Conservation (phyloP, 2,888 invertebrate genomes). For the Pristionchus japonicus region DNA sequence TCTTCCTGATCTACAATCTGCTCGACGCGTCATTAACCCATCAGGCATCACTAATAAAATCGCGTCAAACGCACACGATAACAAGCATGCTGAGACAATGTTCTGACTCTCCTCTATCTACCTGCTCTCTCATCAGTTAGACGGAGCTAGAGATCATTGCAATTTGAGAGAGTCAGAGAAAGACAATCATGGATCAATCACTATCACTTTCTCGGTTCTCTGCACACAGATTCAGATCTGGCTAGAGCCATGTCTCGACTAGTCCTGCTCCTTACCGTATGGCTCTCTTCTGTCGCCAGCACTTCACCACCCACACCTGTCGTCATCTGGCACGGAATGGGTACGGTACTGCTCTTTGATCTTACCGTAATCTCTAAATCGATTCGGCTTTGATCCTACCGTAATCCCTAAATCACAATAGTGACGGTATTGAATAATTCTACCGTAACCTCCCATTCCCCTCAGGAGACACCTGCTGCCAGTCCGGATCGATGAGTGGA, state of each 20-base stretch:
- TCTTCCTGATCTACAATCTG: not conserved
- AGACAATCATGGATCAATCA: not conserved
- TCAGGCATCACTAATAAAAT: not conserved
- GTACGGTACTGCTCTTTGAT: conserved; percentile 77
- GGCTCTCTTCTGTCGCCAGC: not conserved
- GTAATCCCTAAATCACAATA: too few species aligned
- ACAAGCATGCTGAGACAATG: not conserved
- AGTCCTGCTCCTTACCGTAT: not conserved
- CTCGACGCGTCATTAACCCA: not conserved
- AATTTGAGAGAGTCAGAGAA: not conserved
- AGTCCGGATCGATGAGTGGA: conserved; percentile 87
- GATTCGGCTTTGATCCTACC: not conserved
- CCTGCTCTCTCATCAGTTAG: not conserved
- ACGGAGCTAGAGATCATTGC: too few species aligned
- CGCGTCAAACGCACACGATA: not conserved
- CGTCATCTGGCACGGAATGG: conserved; percentile 96
- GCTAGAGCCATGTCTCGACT: not conserved
- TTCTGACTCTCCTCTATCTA: not conserved
- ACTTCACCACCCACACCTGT: conserved; percentile 78
- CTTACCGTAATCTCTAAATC: not conserved
- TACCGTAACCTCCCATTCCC: conserved; percentile 50
- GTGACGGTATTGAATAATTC: not conserved
- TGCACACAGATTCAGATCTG: too few species aligned
- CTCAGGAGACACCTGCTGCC: conserved; percentile 93
- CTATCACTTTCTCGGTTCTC: not conserved